phyloP scores from a whole-genome alignment of 2,113 vertebrate species.

The Perca schrenkii region DNA sequence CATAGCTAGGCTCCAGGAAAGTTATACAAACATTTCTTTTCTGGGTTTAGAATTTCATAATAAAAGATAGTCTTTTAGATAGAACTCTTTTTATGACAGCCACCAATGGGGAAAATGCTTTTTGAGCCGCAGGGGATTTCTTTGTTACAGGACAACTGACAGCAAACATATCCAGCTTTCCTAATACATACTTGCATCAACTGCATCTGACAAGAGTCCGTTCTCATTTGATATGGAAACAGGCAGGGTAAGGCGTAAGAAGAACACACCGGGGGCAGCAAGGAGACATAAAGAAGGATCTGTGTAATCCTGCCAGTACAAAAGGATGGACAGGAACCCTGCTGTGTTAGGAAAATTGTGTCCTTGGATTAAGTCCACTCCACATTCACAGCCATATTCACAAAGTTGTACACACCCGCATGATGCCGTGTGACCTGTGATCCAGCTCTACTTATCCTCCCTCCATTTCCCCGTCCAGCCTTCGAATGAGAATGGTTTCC shows the following conservation, averaged over 20 bases:
- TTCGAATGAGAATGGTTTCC: conserved; percentile 20
- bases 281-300: not conserved
- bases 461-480: conserved; percentile 12
- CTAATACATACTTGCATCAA: no score
- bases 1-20: no score
- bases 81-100: no score
- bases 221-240: conserved; percentile 26
- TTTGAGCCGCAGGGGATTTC: no score
- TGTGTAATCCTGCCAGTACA: conserved; percentile 36
- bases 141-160: no score
- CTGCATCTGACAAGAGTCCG: not conserved
- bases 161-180: no score
- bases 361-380: conserved; percentile 61
- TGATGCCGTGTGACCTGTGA: not conserved
- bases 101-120: no score
- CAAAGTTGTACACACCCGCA: not conserved
- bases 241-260: conserved; percentile 3
- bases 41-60: no score
- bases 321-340: conserved; percentile 51
- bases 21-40: no score
- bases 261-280: not conserved
- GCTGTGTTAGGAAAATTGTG: conserved; percentile 61
- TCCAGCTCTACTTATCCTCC: conserved; percentile 11
- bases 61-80: no score
- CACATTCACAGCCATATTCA: conserved; percentile 21